Evolutionary conservation across 2,888 invertebrate species (phyloP).

Genomic region (Lasioglossum pauxillum): DNA sequence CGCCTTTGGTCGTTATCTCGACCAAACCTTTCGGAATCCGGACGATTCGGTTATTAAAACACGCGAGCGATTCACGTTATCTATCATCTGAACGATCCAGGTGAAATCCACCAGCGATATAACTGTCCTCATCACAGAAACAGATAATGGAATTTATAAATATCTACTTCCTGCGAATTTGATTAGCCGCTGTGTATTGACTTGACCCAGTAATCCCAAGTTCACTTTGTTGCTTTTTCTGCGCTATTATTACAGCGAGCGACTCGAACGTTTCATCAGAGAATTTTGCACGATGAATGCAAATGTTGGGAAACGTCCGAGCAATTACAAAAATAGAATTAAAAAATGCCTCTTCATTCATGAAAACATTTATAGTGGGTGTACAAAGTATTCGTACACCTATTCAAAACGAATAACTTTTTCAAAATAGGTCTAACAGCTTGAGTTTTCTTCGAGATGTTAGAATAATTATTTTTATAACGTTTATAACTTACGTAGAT

Average conservation of each 20-base stretch:
- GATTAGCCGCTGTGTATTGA: not conserved
- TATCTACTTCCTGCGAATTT: not conserved
- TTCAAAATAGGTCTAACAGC: too few species aligned
- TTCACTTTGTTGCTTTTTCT: not conserved
- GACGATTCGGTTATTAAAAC: not conserved
- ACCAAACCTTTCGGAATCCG: not conserved
- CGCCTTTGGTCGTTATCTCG: not conserved
- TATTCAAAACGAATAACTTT: too few species aligned
- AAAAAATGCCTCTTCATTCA: too few species aligned
- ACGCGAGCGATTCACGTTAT: not conserved
- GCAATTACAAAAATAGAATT: too few species aligned
- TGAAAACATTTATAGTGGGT: too few species aligned
- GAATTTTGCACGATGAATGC: not conserved
- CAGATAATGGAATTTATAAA: not conserved
- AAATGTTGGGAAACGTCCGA: not conserved
- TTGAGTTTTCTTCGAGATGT: too few species aligned
- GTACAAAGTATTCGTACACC: too few species aligned
- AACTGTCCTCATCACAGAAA: not conserved
- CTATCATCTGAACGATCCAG: not conserved
- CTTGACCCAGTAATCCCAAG: not conserved
- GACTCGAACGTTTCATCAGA: not conserved
- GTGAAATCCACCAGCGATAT: not conserved
- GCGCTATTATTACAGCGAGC: not conserved
- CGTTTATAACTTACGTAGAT: too few species aligned
- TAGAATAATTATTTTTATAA: too few species aligned